A percentile compares a stretch with the other conserved stretches of the same genome.
Conservation (phyloP, 2,888 invertebrate genomes). For the Dorcus hopei region DNA sequence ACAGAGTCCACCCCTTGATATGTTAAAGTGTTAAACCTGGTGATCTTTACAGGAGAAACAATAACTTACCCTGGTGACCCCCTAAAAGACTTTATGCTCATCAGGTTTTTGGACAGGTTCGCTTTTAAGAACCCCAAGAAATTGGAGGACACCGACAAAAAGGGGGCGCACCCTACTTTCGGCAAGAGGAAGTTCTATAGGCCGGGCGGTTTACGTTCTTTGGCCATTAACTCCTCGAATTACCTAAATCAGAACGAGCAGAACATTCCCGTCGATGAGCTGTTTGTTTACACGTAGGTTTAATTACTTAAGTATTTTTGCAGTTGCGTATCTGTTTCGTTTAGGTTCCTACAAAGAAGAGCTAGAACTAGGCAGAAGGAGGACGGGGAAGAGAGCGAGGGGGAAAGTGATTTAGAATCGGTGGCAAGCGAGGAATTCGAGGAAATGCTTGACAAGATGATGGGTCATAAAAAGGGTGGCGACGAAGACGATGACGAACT, state of each 20-base stretch:
- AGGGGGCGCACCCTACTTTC: conserved; percentile 62
- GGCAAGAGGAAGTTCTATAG: conserved; percentile 65
- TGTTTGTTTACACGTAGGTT: conserved; percentile 64
- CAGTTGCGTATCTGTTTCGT: not conserved
- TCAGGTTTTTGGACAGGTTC: conserved; percentile 91
- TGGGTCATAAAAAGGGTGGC: conserved; percentile 40
- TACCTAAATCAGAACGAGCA: conserved; percentile 66
- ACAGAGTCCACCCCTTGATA: too few species aligned
- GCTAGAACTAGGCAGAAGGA: conserved; percentile 46
- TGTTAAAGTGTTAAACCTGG: too few species aligned
- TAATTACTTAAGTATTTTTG: not conserved
- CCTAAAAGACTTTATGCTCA: conserved; percentile 84
- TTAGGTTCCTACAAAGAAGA: conserved; percentile 59
- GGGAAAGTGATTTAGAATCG: conserved; percentile 63
- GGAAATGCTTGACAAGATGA: conserved; percentile 59
- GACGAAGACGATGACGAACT: conserved; percentile 59
- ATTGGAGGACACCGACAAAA: conserved; percentile 51
- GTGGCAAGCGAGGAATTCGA: conserved; percentile 78
- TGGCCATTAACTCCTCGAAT: conserved; percentile 69
- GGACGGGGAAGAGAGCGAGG: conserved; percentile 53
- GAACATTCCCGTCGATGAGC: conserved; percentile 87
- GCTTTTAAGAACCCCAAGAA: conserved; percentile 92
- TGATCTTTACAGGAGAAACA: conserved; percentile 55
- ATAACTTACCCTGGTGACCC: conserved; percentile 92
- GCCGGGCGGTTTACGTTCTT: conserved; percentile 66